Evolutionary conservation across 1,140 invertebrate species (phyloP).

Genomic region (Ganaspis sp.): DNA sequence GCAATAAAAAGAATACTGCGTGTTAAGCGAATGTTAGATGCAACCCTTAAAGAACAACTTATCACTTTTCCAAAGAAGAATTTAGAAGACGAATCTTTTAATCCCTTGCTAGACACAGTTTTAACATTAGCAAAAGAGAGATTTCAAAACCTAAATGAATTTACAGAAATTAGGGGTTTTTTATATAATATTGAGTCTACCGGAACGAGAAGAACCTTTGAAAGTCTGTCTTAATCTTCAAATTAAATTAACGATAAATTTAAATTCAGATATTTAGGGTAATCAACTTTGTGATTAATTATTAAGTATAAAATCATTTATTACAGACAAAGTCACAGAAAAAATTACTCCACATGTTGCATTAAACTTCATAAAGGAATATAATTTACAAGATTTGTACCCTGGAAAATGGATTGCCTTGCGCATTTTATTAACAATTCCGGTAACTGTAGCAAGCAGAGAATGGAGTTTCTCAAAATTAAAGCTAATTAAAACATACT

Average conservation of each 20-base stretch:
- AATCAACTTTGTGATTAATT: conserved; percentile 42
- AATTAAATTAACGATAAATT: conserved; percentile 38
- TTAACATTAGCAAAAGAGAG: background rate
- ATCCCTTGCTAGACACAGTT: background rate
- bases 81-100: background rate
- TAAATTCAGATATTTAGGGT: conserved; percentile 44
- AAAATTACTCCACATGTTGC: conserved; percentile 39
- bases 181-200: conserved; percentile 39
- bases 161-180: background rate
- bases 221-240: conserved; percentile 42
- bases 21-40: background rate
- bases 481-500: too few species aligned
- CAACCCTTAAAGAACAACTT: background rate
- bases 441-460: background rate
- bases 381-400: conserved; percentile 41
- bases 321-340: conserved; percentile 31
- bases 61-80: background rate
- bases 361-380: conserved; percentile 47
- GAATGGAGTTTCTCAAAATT: too few species aligned
- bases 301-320: conserved; percentile 45
- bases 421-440: conserved; percentile 1
- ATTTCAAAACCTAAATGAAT: background rate
- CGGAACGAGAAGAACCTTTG: conserved; percentile 38
- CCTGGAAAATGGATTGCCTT: background rate
- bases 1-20: background rate